A percentile compares a stretch with the other conserved stretches of the same genome.
These are phyloP conservation scores for Isichthys henryi DNA, from an alignment of 2,113 vertebrate species.

Conservation along the genomic window DNA sequence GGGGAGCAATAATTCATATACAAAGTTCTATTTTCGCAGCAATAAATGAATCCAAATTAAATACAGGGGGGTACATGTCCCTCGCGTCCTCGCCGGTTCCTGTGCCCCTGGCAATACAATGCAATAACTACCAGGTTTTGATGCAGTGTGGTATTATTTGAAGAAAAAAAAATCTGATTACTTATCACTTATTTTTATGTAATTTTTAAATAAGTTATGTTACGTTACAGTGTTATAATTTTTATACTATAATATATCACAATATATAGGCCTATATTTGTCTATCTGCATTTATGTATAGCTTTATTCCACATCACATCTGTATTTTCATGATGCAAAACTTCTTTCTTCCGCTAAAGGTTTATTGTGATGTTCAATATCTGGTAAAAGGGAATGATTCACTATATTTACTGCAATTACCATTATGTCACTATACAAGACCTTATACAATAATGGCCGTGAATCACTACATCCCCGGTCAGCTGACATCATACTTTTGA, in stretches of 20 bases:
- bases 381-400: constrained; percentile 14
- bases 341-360: neutral
- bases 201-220: neutral
- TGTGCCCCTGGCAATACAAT: neutral
- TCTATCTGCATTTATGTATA: neutral
- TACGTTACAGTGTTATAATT: neutral
- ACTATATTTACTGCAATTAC: constrained; percentile 5
- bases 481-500: constrained; percentile 10
- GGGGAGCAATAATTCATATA: neutral
- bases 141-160: neutral
- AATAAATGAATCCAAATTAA: neutral
- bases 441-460: neutral
- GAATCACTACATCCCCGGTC: constrained; percentile 6
- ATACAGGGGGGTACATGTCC: neutral
- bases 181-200: neutral
- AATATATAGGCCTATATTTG: neutral
- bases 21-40: neutral
- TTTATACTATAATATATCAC: neutral
- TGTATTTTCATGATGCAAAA: neutral
- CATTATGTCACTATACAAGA: neutral
- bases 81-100: neutral
- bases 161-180: neutral
- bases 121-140: neutral
- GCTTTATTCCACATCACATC: neutral
- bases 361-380: neutral